A percentile compares a stretch with the other conserved stretches of the same genome.
phyloP scores from a whole-genome alignment of 2,113 vertebrate genomes.

The Potamarius usumacintae region DNA sequence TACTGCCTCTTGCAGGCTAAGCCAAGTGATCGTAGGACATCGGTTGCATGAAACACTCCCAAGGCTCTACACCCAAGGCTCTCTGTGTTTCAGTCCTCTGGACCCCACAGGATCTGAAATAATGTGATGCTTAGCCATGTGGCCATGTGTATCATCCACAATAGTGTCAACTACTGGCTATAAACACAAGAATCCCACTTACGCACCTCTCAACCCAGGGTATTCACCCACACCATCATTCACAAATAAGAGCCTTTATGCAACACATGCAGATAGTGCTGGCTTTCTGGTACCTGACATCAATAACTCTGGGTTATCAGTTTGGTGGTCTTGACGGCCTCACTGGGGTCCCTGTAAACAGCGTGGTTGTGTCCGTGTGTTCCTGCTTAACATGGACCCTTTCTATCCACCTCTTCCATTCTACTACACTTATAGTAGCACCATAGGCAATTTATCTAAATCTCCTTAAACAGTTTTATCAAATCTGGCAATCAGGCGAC shows the following conservation, averaged over 20 bases:
- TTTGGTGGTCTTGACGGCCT: conserved; percentile 60
- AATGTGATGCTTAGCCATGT: conserved; percentile 10
- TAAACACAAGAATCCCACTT: conserved; percentile 11
- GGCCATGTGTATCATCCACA: conserved; percentile 23
- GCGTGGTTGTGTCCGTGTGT: conserved; percentile 61
- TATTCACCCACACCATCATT: conserved; percentile 42
- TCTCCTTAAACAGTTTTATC: conserved; percentile 98
- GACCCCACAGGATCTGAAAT: conserved; percentile 39
- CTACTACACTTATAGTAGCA: conserved; percentile 69
- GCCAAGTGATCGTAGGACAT: conserved; percentile 32
- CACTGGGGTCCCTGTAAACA: conserved; percentile 70
- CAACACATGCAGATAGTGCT: conserved; percentile 66
- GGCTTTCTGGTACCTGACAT: conserved; percentile 69
- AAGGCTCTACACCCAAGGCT: not conserved
- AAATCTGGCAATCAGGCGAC: conserved; percentile 90
- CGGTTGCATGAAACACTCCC: conserved; percentile 26
- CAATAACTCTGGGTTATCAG: conserved; percentile 66
- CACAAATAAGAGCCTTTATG: conserved; percentile 62
- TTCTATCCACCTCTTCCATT: conserved; percentile 43
- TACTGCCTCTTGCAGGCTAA: conserved; percentile 64
- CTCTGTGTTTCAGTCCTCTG: conserved; percentile 21
- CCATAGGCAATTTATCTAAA: conserved; percentile 90
- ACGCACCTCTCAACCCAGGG: conserved; percentile 11
- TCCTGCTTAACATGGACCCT: conserved; percentile 63
- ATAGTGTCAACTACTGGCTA: conserved; percentile 28